Base-by-base conservation (phyloP, 2,797 vertebrate species). In the Diplodus puntazzo region DNA sequence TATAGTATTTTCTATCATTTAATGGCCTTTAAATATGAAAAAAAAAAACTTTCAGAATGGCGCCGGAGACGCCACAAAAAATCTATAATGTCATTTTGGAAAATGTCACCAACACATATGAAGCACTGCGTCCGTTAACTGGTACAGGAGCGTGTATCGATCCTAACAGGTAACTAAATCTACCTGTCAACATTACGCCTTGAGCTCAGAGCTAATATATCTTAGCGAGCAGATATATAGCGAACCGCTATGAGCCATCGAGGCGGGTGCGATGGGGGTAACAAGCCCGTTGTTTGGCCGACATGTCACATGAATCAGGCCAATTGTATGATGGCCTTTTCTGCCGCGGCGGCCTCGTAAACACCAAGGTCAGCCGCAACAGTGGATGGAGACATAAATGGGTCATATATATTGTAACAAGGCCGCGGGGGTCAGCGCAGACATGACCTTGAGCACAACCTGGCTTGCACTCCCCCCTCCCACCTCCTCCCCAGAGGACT, bases 391-490 rank as follows among this genome's bases (percentile, higher is more conserved):
- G 86, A 92, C 92, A 69, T 91, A 93, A 93, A 93, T 90, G 88
- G 92, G 88, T 92, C 91, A 83, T 91, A 92, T 94, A 92, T 92
- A 92, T 92, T 87, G 88, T 78, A 91, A 89, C 87, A 85, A 92
- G 92, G 88, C 92, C 69, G 73, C 3, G 39, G 85, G 89, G 92
- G 92, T 93, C 87, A 90, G 75, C 1, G 69, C 87, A 89, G 88
- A 90, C 78, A 83, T 88, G 87, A 93, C 92, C 93, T 89, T 88
- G 80, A 89, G 87, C 16, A 12, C 77, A 80, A 81, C 87, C 88
- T 83, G 71, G 71, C 74, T 66, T 69, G 71, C 68, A 60, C 73
- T 21, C 42, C 46, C 69, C 57, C 55, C 75, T n/a, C n/a, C n/a
- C n/a, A n/a, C 6, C 34, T 3, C 30, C 30, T 5, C 34, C 83